Evolutionary conservation across 2,888 invertebrate genomes (phyloP).

Genomic region (Zonitis immaculata): DNA sequence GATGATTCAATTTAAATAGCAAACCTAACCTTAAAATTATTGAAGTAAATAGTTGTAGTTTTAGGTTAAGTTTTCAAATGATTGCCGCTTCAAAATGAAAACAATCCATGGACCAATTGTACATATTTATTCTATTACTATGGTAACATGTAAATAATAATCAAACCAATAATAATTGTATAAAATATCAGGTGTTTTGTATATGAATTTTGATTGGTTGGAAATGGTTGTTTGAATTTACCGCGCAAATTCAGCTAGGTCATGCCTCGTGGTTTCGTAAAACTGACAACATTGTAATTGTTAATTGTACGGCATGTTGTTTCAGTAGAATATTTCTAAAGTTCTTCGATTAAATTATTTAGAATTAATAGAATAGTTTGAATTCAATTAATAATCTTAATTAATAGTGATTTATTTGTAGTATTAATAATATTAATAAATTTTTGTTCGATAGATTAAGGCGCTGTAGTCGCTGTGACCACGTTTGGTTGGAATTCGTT

Average conservation of each 20-base stretch:
- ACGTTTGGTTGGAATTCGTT: background rate
- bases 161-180: slow-evolving; percentile 25
- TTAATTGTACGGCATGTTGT: background rate
- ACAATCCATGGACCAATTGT: slow-evolving; percentile 26
- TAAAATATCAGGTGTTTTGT: slow-evolving; percentile 26
- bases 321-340: background rate
- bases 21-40: slow-evolving; percentile 7
- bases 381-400: background rate
- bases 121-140: slow-evolving; percentile 20
- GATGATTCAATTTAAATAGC: background rate
- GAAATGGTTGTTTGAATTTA: slow-evolving; percentile 29
- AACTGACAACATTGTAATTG: slow-evolving; percentile 13
- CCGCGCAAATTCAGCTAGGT: slow-evolving; percentile 23
- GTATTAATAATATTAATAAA: background rate
- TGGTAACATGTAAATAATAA: slow-evolving; percentile 31
- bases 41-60: background rate
- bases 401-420: background rate
- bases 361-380: background rate
- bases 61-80: slow-evolving; percentile 19
- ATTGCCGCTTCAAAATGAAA: slow-evolving; percentile 12
- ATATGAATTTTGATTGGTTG: slow-evolving; percentile 25
- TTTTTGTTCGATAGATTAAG: slow-evolving; percentile 4
- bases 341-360: background rate
- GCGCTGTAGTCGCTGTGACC: slow-evolving; percentile 8
- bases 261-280: slow-evolving; percentile 3